Base-by-base conservation (phyloP, 2,888 invertebrate genomes). In the Drosophila anceps region DNA sequence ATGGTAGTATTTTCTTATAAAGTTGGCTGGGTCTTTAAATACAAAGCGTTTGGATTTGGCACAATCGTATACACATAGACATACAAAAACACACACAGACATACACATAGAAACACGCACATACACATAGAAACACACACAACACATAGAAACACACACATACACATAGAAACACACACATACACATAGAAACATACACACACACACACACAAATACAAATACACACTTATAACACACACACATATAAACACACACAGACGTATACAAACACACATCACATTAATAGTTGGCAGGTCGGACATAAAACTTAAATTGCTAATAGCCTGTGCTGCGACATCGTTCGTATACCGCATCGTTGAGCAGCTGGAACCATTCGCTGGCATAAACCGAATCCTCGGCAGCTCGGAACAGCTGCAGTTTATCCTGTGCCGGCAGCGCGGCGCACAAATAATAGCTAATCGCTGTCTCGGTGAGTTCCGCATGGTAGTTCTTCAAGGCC, bases 361-460 rank as follows among this genome's bases (percentile, higher is more conserved):
- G 91, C 85, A 93, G 90, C 82, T 93, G 91, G 73, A 92, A 91
- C 93, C 93, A 93, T 74, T 93, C 92, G 27, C 88, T 89, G 9
- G 92, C 91, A 71, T 90, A 92, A 27, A 86, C 79, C 0, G 93
- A 93, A 51, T 91, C 88, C 64, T 93, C 92, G 18, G 93, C 93
- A 13, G 87, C 83, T n/a, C 90, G 88, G 67, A 91, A 93, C 27
- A 93, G 78, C 39, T 90, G 71, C 5, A 92, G 84, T 75, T 93
- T 93, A 18, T 88, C 88, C 20, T 84, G 78, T 0, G 88, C 78
- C 9, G 87, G 71, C 43, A 93, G 79, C 27, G 86, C 51, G 27
- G 92, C 88, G 73, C 91, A 92, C 53, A 93, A 79, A 81, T 92
- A 93, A 69, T 90, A 93, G 60, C 91, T 92, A n/a, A 93, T 93